A percentile compares a stretch with the other conserved stretches of the same genome.
These are phyloP conservation scores for Graptemys geographica DNA, from an alignment of 2,797 vertebrate species.

Conservation along the genomic window DNA sequence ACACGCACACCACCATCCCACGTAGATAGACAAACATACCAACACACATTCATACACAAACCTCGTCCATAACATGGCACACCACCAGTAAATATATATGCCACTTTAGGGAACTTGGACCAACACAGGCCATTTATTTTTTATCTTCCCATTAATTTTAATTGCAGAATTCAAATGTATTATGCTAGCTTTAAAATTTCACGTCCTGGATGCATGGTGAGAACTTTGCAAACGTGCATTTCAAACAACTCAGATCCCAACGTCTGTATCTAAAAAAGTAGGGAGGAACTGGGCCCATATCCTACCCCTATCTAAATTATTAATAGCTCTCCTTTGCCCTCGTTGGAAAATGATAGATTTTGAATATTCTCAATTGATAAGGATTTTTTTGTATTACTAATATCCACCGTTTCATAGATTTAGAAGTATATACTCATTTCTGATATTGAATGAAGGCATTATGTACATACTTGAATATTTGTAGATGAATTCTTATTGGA, in stretches of 20 bases:
- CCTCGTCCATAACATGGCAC: accelerated
- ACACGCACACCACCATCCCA: neutral
- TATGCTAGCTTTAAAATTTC: slow-evolving; percentile 79
- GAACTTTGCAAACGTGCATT: slow-evolving; percentile 75
- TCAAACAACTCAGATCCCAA: slow-evolving; percentile 79
- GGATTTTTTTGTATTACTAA: neutral
- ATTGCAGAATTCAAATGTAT: slow-evolving; percentile 80
- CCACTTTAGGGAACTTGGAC: slow-evolving; percentile 51
- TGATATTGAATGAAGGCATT: neutral
- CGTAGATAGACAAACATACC: neutral
- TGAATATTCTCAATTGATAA: slow-evolving; percentile 35
- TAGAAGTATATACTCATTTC: neutral
- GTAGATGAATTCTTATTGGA: slow-evolving; percentile 15
- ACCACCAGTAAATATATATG: slow-evolving; percentile 40
- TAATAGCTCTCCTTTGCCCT: slow-evolving; percentile 56
- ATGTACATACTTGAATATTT: slow-evolving; percentile 45
- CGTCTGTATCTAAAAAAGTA: slow-evolving; percentile 72
- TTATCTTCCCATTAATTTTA: slow-evolving; percentile 82
- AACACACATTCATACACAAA: neutral
- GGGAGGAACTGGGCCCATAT: slow-evolving; percentile 61
- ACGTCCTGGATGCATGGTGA: slow-evolving; percentile 71
- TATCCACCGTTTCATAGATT: neutral
- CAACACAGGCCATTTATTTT: slow-evolving; percentile 74
- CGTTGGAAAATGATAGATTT: slow-evolving; percentile 65
- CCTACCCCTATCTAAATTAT: slow-evolving; percentile 71